Conservation (phyloP, 2,888 invertebrate species). For the Nomada flava region DNA sequence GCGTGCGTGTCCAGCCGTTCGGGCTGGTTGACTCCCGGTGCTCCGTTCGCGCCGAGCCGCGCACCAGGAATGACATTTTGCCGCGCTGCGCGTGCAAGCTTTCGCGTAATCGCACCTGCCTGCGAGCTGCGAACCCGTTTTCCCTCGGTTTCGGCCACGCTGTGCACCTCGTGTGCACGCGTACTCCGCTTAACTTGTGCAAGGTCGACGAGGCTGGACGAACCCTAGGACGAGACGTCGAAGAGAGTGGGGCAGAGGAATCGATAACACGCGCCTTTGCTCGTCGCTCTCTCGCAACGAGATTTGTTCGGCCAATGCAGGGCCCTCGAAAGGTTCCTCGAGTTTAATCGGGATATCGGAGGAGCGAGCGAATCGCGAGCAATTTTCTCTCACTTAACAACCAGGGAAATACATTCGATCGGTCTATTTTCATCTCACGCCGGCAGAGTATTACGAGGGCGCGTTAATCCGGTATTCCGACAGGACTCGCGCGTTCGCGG, state of each 20-base stretch:
- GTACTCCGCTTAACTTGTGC: background rate
- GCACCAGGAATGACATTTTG: conserved; percentile 78
- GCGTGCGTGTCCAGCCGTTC: conserved; percentile 66
- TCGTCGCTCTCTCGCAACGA: background rate
- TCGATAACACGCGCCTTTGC: conserved; percentile 3
- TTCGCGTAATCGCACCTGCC: conserved; percentile 80
- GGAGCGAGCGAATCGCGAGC: conserved; percentile 5
- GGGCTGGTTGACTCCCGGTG: conserved; percentile 61
- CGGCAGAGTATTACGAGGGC: conserved; percentile 70
- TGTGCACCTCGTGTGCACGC: background rate
- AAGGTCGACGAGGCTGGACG: background rate
- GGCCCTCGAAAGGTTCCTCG: too few species aligned
- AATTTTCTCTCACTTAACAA: conserved; percentile 62
- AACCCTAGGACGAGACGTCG: background rate
- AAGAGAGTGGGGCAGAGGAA: background rate
- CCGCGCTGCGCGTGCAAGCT: conserved; percentile 75
- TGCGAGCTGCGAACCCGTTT: conserved; percentile 27
- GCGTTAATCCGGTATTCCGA: conserved; percentile 76
- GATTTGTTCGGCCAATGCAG: too few species aligned
- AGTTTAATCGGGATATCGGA: too few species aligned
- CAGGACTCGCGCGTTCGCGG: conserved; percentile 62
- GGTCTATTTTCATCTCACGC: conserved; percentile 63
- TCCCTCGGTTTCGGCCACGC: background rate
- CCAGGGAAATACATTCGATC: conserved; percentile 63
- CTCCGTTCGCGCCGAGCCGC: conserved; percentile 44